Evolutionary conservation across 2,888 invertebrate genomes (phyloP), one percentile per base, ranked within the genome.

Genomic region (Labia minor): DNA sequence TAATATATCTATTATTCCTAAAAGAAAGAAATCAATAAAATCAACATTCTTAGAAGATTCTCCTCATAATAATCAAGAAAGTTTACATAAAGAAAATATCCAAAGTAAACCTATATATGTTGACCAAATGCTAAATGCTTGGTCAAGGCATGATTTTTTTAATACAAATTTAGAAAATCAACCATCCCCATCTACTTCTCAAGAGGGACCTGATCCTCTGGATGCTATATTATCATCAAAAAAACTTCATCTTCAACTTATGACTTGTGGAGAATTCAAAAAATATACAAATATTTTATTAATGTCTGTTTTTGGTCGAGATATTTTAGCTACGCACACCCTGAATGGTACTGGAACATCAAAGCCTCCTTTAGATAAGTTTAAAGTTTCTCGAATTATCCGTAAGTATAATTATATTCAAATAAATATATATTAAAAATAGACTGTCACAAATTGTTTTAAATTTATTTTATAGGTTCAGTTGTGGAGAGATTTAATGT

Each of bases 401-500:
- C 67, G 69, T 69, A 62, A 65, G 66, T 65, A 63, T 18, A 21
- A 49, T 10, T 49, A 8, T 11, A 49, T 49, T n/a, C n/a, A n/a
- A n/a, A n/a, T n/a, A n/a, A n/a, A n/a, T n/a, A n/a, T n/a, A n/a
- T n/a, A n/a, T n/a, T n/a, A n/a, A n/a, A n/a, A n/a, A n/a, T n/a
- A n/a, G n/a, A n/a, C n/a, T n/a, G n/a, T n/a, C n/a, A n/a, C n/a
- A n/a, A n/a, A n/a, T n/a, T n/a, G n/a, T n/a, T n/a, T n/a, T n/a
- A 3, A 26, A 26, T 8, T 21, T 65, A 10, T 19, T n/a, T 67
- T 67, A 2, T 63, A 69, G 69, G 67, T 1, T 66, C 69, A 62
- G 69, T 69, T 49, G 68, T 69, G 67, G 63, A 68, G 62, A 69
- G 68, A 62, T 69, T 69, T 65, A 68, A 68, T 61, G 69, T 69